Conservation (phyloP, 2,113 vertebrate genomes). For the Protobothrops flavoviridis region DNA sequence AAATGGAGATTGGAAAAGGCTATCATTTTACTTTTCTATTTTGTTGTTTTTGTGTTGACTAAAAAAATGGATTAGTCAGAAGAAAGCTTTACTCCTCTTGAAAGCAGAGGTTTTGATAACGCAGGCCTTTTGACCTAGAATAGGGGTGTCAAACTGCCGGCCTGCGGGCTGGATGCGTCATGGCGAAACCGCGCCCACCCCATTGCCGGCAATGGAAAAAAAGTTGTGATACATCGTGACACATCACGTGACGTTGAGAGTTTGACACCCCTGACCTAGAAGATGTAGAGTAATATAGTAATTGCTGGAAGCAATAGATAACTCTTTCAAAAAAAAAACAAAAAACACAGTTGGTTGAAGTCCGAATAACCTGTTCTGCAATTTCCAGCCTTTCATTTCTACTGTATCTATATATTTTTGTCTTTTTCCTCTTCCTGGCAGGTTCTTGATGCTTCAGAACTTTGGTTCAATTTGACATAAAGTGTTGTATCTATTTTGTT, state of each 20-base stretch:
- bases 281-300: conserved; percentile 31
- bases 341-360: conserved; percentile 36
- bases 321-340: neutral
- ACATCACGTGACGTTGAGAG: too few species aligned
- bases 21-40: neutral
- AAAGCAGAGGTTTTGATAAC: neutral
- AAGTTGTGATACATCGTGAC: too few species aligned
- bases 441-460: conserved; percentile 48
- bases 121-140: conserved; percentile 26
- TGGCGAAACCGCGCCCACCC: too few species aligned
- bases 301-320: conserved; percentile 9
- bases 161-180: too few species aligned
- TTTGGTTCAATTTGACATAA: conserved; percentile 32
- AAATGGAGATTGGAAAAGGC: neutral
- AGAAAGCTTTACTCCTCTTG: neutral
- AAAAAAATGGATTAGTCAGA: neutral
- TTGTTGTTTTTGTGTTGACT: neutral
- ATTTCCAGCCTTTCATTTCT: conserved; percentile 50
- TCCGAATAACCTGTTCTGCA: conserved; percentile 37
- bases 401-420: neutral
- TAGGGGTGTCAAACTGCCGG: too few species aligned
- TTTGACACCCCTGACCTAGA: neutral
- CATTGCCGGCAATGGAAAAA: too few species aligned
- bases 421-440: neutral
- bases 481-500: conserved; percentile 20